Percentiles rank a stretch among this genome's conserved stretches.
These are phyloP conservation scores for Heliconius erato DNA, from an alignment of 2,888 invertebrate species.

Conservation along the genomic window DNA sequence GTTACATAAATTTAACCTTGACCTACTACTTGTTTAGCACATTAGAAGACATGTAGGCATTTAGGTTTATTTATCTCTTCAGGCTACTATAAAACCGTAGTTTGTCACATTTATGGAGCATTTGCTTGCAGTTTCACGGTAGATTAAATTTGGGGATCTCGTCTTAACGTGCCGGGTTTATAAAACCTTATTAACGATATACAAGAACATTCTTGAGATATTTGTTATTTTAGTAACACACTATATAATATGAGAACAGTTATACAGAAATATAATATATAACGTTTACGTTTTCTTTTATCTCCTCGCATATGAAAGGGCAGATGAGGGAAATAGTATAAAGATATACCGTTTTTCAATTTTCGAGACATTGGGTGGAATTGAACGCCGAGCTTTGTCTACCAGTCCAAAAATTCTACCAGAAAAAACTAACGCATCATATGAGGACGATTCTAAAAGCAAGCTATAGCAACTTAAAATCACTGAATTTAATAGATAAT, in stretches of 20 bases:
- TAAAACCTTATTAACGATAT: slow-evolving; percentile 6
- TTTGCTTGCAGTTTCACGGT: slow-evolving; percentile 45
- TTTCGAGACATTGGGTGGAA: too few species aligned
- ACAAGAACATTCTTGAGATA: neutral
- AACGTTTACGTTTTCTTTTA: too few species aligned
- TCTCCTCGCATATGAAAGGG: too few species aligned
- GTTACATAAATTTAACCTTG: neutral
- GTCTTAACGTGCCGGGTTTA: slow-evolving; percentile 4
- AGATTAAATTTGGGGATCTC: slow-evolving; percentile 37
- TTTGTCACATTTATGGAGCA: slow-evolving; percentile 44
- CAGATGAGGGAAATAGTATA: too few species aligned
- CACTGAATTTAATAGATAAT: slow-evolving; percentile 8
- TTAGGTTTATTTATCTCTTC: slow-evolving; percentile 38
- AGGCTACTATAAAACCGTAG: slow-evolving; percentile 40
- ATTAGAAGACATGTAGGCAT: slow-evolving; percentile 12
- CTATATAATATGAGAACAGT: neutral
- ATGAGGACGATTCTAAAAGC: neutral
- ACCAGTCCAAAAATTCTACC: too few species aligned
- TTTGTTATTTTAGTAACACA: neutral
- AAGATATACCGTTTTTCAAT: too few species aligned
- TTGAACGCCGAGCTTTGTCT: too few species aligned
- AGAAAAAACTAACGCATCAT: too few species aligned
- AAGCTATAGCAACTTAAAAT: neutral
- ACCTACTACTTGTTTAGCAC: neutral
- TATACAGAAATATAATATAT: neutral